Percentiles rank a stretch among this genome's conserved stretches.
Evolutionary conservation across 1,140 invertebrate species (phyloP).

Genomic region (Antheraea pernyi): DNA sequence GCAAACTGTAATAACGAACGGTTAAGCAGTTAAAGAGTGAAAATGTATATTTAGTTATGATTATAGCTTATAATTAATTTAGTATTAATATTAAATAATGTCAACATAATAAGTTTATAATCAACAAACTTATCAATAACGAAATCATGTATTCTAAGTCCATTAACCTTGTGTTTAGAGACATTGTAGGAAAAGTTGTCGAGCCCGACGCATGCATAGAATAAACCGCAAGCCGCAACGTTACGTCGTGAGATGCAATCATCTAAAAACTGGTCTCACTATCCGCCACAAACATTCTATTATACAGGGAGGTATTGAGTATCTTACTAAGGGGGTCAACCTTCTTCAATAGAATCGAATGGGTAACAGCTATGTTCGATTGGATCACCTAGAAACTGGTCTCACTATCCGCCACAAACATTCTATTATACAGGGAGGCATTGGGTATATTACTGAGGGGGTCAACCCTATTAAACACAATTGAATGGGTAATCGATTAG

Average conservation of each 20-base stretch:
- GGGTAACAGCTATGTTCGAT: too few relatives aligned
- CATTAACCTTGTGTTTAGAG: too few relatives aligned
- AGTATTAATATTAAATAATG: too few relatives aligned
- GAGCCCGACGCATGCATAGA: neutral
- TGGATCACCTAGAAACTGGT: conserved; percentile 9
- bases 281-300: conserved; percentile 10
- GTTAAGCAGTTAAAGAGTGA: too few relatives aligned
- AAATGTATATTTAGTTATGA: too few relatives aligned
- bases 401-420: conserved; percentile 6
- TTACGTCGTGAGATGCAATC: conserved; percentile 9
- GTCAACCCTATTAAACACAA: neutral
- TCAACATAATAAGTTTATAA: too few relatives aligned
- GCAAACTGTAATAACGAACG: too few relatives aligned
- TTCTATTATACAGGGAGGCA: neutral
- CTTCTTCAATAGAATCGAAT: neutral
- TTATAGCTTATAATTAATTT: too few relatives aligned
- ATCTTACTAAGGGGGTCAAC: neutral
- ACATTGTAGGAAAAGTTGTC: too few relatives aligned
- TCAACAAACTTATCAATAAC: too few relatives aligned
- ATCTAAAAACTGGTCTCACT: conserved; percentile 7
- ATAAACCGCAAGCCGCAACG: conserved; percentile 6
- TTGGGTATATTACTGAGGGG: neutral
- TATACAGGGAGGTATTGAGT: neutral
- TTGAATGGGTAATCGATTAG: too few relatives aligned
- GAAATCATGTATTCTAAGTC: too few relatives aligned